These are phyloP conservation scores for Cyprinodon brontotheroides DNA, from an alignment of 2,113 vertebrate species.

Conservation along the genomic window DNA sequence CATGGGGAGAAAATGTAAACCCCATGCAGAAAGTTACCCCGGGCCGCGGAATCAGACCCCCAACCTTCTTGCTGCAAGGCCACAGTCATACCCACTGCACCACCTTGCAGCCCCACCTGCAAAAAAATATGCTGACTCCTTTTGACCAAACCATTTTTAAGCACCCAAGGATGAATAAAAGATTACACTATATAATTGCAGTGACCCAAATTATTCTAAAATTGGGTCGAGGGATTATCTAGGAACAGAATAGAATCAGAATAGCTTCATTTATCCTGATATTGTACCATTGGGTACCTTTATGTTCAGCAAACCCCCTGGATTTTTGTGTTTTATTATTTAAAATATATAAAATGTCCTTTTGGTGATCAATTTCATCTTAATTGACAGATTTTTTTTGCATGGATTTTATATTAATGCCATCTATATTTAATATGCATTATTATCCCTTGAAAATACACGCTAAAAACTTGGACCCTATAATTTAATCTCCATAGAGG, in stretches of 20 bases:
- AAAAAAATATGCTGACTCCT: not conserved
- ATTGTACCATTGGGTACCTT: not conserved
- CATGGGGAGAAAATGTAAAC: too few relatives aligned
- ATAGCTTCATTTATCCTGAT: not conserved
- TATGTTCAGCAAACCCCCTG: not conserved
- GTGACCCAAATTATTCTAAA: not conserved
- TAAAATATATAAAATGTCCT: not conserved
- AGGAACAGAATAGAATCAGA: too few relatives aligned
- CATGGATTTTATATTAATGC: not conserved
- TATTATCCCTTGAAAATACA: not conserved
- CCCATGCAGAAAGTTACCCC: too few relatives aligned
- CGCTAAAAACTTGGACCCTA: too few relatives aligned
- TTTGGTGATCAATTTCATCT: too few relatives aligned
- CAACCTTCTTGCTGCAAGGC: too few relatives aligned
- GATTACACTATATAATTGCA: not conserved
- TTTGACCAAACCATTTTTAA: too few relatives aligned
- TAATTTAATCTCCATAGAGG: too few relatives aligned
- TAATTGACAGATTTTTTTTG: not conserved
- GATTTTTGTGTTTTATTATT: not conserved
- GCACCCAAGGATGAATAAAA: too few relatives aligned
- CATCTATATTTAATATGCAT: not conserved
- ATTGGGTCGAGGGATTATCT: not conserved
- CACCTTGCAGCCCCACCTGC: too few relatives aligned
- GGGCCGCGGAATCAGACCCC: too few relatives aligned
- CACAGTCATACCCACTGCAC: too few relatives aligned